Percentiles rank a stretch among this genome's conserved stretches.
Evolutionary conservation across 1,140 invertebrate species (phyloP).

Genomic region (Drosophila sp.): DNA sequence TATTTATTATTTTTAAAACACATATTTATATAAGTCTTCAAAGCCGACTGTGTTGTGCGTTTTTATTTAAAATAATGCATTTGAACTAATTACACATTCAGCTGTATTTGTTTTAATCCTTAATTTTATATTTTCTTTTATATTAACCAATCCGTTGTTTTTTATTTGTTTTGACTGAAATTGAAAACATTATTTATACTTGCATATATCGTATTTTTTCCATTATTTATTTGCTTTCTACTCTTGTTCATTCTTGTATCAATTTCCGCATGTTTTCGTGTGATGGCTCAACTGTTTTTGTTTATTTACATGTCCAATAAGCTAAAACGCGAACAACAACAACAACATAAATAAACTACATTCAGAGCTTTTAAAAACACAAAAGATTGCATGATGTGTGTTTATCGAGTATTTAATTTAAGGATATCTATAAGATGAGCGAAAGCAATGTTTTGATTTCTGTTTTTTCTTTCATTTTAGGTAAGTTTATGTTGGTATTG

Average conservation of each 20-base stretch:
- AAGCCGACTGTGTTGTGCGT: too few relatives aligned
- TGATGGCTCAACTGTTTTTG: constrained; percentile 14
- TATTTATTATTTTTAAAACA: too few relatives aligned
- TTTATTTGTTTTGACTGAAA: constrained; percentile 29
- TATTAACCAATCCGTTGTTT: neutral
- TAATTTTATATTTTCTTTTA: neutral
- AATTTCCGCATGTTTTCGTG: constrained; percentile 33
- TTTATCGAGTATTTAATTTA: constrained; percentile 22
- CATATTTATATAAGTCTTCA: too few relatives aligned
- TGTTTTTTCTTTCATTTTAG: constrained; percentile 64
- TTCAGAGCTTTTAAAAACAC: constrained; percentile 13
- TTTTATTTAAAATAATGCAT: neutral
- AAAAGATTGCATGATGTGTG: constrained; percentile 48
- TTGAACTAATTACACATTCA: neutral
- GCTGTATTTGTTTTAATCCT: neutral
- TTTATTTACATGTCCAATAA: constrained; percentile 50
- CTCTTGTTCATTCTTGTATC: constrained; percentile 27
- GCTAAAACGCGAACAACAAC: constrained; percentile 10
- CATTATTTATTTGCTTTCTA: constrained; percentile 45
- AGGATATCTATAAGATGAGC: constrained; percentile 33
- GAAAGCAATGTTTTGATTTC: constrained; percentile 32
- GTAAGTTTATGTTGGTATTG: constrained; percentile 70
- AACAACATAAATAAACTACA: constrained; percentile 10
- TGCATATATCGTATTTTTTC: constrained; percentile 27
- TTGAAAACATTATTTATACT: constrained; percentile 22